Base-by-base conservation (phyloP, 2,888 invertebrate species). In the Brachyptera risi region DNA sequence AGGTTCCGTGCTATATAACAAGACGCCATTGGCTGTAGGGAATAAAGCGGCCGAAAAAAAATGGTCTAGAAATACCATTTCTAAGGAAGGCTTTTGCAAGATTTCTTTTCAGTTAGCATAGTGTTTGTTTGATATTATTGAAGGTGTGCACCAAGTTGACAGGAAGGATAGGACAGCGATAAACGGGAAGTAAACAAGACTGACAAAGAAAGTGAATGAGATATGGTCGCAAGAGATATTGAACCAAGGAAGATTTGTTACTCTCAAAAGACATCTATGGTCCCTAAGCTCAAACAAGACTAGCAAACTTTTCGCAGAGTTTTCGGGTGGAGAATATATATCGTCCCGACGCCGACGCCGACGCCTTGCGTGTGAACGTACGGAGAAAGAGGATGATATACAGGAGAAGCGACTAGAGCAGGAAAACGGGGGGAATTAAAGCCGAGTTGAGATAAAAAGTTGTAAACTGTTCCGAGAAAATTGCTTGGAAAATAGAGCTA, bases 221-320 rank as follows among this genome's bases (percentile, higher is more conserved):
- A 31, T 54, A 13, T 31, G 54, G 35, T 37, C 54, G 19, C 17
- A 17, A 37, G 35, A 54, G 54, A 54, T 54, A 54, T 54, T 54
- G 54, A 54, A 37, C 35, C 35, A 23, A 35, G 37, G 54, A 54
- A 54, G 54, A 54, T 54, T 54, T 54, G 54, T 54, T 7, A 13
- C 27, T n/a, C 26, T 2, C 26, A 27, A 26, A 26, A 51, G 26
- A 27, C 31, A 23, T 17, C 13, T 26, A 21, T 19, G 42, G 42
- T 42, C 42, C 42, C 42, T 19, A 42, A 42, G 42, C 42, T 42
- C 42, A 17, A 42, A 42, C 42, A 42, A 17, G 19, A 42, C n/a
- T n/a, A n/a, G n/a, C n/a, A n/a, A n/a, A n/a, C n/a, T n/a, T n/a
- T n/a, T n/a, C n/a, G n/a, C n/a, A n/a, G n/a, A n/a, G n/a, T n/a